Conservation (phyloP, 2,797 vertebrate genomes). For the Toxotes lorentzi region DNA sequence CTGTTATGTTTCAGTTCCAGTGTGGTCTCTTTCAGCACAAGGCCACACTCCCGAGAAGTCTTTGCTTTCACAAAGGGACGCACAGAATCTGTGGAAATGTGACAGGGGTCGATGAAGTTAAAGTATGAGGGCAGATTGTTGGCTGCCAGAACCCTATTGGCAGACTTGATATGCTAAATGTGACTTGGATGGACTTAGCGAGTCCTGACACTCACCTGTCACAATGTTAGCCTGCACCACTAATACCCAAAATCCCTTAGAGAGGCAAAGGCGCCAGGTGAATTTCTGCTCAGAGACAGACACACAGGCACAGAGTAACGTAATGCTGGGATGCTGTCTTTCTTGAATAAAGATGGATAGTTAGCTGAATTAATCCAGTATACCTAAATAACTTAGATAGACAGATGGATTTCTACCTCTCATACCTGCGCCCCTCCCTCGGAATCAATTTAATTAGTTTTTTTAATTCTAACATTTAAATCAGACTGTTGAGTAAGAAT, state of each 20-base stretch:
- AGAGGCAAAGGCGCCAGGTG: slow-evolving; percentile 53
- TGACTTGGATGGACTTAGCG: slow-evolving; percentile 51
- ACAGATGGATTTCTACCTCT: not conserved
- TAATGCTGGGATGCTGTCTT: slow-evolving; percentile 6
- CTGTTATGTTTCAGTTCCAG: not conserved
- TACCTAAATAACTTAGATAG: not conserved
- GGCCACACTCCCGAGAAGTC: slow-evolving; percentile 3
- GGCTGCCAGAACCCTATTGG: slow-evolving; percentile 33
- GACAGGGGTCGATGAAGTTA: slow-evolving; percentile 17
- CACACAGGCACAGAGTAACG: slow-evolving; percentile 12
- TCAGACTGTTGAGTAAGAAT: slow-evolving; percentile 23
- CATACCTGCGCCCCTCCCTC: not conserved
- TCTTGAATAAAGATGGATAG: not conserved
- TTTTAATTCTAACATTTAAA: slow-evolving; percentile 26
- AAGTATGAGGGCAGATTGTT: slow-evolving; percentile 30
- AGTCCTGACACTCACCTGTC: slow-evolving; percentile 64
- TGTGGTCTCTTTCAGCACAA: not conserved
- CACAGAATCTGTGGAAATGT: slow-evolving; percentile 1
- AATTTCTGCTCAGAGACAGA: slow-evolving; percentile 42
- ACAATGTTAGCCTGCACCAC: slow-evolving; percentile 51
- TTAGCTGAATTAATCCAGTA: not conserved
- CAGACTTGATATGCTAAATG: slow-evolving; percentile 51
- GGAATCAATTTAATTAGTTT: slow-evolving; percentile 9
- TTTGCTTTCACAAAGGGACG: slow-evolving; percentile 11
- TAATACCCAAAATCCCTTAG: slow-evolving; percentile 60